Conservation (phyloP, 1,140 invertebrate species). For the Anoplolepis gracilipes region DNA sequence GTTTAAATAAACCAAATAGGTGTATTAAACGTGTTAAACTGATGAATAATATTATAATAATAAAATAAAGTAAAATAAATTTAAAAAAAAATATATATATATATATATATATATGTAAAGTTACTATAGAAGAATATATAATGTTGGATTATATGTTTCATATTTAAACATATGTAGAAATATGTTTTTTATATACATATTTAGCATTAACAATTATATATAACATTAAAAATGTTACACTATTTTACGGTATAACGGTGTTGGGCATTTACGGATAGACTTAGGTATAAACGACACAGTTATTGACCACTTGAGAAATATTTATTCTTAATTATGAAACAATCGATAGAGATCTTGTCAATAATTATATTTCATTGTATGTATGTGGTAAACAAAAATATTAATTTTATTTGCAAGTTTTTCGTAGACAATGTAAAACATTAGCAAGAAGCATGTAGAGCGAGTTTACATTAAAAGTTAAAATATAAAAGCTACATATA, state of each 20-base stretch:
- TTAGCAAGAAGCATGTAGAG: background rate
- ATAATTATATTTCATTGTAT: background rate
- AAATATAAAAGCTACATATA: conserved; percentile 20
- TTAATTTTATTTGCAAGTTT: background rate
- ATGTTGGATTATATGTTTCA: too few relatives aligned
- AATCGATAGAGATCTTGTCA: background rate
- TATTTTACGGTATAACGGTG: conserved; percentile 32
- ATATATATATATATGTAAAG: too few relatives aligned
- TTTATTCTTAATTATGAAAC: background rate
- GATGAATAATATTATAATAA: too few relatives aligned
- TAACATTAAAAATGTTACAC: background rate
- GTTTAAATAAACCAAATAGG: too few relatives aligned
- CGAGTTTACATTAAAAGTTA: background rate
- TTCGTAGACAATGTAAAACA: background rate
- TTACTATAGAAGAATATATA: too few relatives aligned
- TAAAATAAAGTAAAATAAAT: too few relatives aligned
- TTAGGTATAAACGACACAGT: conserved; percentile 25
- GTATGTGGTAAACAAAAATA: background rate
- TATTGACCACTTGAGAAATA: conserved; percentile 25
- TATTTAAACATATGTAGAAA: too few relatives aligned
- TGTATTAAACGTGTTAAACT: too few relatives aligned
- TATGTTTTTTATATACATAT: too few relatives aligned
- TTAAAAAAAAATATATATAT: too few relatives aligned
- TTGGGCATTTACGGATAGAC: conserved; percentile 40
- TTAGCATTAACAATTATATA: too few relatives aligned